Evolutionary conservation across 2,888 invertebrate genomes (phyloP).

Genomic region (Parascotia fuliginaria): DNA sequence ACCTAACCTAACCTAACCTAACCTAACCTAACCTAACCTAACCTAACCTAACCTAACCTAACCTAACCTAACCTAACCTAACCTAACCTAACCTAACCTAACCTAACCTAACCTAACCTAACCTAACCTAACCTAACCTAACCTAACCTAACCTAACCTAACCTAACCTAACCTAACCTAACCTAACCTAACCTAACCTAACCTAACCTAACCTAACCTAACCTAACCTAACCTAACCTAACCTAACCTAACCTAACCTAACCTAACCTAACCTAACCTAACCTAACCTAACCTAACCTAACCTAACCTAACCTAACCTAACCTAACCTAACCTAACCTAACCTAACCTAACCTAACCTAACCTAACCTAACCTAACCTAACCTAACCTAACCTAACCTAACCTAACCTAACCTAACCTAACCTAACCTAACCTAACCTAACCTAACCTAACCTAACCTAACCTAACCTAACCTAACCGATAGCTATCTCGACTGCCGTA

Average conservation of each 20-base stretch:
- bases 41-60: slow-evolving; percentile 26
- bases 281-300: slow-evolving; percentile 31
- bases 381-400: slow-evolving; percentile 14
- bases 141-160: slow-evolving; percentile 20
- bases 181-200: slow-evolving; percentile 21
- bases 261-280: slow-evolving; percentile 26
- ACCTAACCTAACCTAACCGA: slow-evolving; percentile 21
- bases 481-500: too few species aligned
- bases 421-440: slow-evolving; percentile 26
- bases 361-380: slow-evolving; percentile 15
- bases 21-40: slow-evolving; percentile 20
- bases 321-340: slow-evolving; percentile 14
- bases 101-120: slow-evolving; percentile 6
- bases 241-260: slow-evolving; percentile 29
- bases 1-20: slow-evolving; percentile 15
- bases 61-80: slow-evolving; percentile 14
- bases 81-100: slow-evolving; percentile 9
- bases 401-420: slow-evolving; percentile 25
- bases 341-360: slow-evolving; percentile 14
- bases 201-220: slow-evolving; percentile 17
- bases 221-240: slow-evolving; percentile 19
- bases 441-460: slow-evolving; percentile 22
- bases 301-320: slow-evolving; percentile 23
- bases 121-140: slow-evolving; percentile 7
- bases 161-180: slow-evolving; percentile 17